These are phyloP conservation scores for Cerastoderma edule DNA, from an alignment of 2,888 invertebrate species.

Conservation along the genomic window DNA sequence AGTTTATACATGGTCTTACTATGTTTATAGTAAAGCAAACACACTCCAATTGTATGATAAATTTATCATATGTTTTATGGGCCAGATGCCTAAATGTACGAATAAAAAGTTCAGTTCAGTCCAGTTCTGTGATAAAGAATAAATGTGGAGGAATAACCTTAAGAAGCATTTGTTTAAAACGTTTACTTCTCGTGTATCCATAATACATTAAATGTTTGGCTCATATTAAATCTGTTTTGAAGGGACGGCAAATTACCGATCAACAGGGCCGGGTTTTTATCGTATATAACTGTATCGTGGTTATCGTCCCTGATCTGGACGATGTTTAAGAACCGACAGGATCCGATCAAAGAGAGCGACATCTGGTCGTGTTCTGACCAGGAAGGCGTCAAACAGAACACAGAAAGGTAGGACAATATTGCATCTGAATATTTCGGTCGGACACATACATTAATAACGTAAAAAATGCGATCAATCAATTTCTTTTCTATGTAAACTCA, in stretches of 20 bases:
- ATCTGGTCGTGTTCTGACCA: slow-evolving; percentile 64
- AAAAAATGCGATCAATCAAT: no score
- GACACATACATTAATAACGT: no score
- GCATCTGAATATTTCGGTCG: no score
- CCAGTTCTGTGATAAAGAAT: no score
- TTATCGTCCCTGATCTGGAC: slow-evolving; percentile 61
- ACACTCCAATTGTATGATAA: no score
- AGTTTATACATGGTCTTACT: no score
- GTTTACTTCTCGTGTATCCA: not conserved
- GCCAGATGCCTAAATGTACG: no score
- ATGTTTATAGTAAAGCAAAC: no score
- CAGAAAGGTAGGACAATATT: slow-evolving; percentile 64
- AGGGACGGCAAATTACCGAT: slow-evolving; percentile 67
- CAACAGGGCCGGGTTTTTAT: slow-evolving; percentile 64
- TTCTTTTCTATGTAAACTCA: no score
- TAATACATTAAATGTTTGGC: no score
- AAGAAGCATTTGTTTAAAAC: not conserved
- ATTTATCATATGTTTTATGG: no score
- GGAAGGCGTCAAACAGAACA: slow-evolving; percentile 56
- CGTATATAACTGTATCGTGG: slow-evolving; percentile 63
- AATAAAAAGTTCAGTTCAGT: no score
- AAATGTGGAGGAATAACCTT: not conserved
- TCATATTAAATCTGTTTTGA: not conserved
- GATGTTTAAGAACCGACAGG: slow-evolving; percentile 53
- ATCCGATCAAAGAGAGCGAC: slow-evolving; percentile 57